Evolutionary conservation across 2,797 vertebrate genomes (phyloP).

Genomic region (Dryobates pubescens): DNA sequence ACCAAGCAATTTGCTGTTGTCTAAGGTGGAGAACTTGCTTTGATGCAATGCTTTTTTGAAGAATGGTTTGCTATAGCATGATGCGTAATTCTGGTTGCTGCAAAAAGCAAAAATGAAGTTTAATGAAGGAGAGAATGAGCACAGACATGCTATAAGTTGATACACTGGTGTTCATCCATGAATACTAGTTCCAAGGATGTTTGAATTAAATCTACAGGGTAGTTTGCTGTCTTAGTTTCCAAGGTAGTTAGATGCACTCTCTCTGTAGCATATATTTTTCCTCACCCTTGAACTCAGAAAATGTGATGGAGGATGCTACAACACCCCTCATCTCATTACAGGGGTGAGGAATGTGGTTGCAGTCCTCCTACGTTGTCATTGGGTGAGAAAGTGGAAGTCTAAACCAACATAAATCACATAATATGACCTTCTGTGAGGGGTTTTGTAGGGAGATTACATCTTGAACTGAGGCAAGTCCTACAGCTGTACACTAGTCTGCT

Average conservation of each 20-base stretch:
- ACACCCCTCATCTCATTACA: neutral
- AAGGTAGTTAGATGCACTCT: neutral
- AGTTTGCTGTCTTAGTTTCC: neutral
- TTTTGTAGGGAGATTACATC: neutral
- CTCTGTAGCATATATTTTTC: neutral
- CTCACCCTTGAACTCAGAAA: neutral
- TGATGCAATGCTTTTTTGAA: constrained; percentile 3
- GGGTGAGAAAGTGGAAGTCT: neutral
- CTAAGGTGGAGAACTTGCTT: constrained; percentile 21
- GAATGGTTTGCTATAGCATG: neutral
- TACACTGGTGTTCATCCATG: neutral
- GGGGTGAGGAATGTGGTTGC: neutral
- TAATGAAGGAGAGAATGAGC: neutral
- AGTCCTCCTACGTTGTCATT: neutral
- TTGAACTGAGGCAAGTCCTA: neutral
- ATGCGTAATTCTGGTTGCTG: neutral
- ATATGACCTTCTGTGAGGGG: neutral
- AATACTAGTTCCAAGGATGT: neutral
- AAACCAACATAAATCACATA: neutral
- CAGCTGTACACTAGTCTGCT: neutral
- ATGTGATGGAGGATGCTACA: neutral
- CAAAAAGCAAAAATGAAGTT: neutral
- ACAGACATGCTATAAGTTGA: neutral
- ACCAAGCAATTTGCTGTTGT: constrained; percentile 8
- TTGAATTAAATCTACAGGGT: neutral